phyloP scores from a whole-genome alignment of 2,113 vertebrate genomes.

The Murina feae region DNA sequence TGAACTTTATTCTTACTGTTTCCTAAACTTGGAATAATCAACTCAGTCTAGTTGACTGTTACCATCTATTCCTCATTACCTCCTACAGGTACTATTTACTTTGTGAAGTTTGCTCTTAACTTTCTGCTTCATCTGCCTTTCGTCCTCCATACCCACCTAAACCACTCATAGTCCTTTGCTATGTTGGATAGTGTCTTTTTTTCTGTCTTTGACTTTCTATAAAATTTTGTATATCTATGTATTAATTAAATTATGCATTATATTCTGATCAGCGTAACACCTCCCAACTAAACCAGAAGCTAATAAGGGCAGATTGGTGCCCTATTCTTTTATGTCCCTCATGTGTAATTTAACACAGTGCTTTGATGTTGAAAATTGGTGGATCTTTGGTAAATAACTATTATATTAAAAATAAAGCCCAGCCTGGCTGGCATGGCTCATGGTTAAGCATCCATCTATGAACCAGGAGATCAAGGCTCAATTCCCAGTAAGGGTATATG shows the following conservation, averaged over 20 bases:
- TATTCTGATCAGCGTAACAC: not conserved
- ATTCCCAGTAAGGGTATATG: no score
- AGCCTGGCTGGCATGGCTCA: no score
- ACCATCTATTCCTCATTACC: not conserved
- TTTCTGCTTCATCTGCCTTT: not conserved
- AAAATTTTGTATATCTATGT: not conserved
- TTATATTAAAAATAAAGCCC: not conserved
- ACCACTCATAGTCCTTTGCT: not conserved
- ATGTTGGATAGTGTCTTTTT: not conserved
- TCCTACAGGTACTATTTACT: not conserved
- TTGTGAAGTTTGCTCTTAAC: not conserved
- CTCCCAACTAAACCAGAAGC: not conserved
- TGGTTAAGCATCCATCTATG: no score
- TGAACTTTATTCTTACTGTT: not conserved
- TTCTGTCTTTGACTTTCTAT: not conserved
- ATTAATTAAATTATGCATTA: not conserved
- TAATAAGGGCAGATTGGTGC: not conserved
- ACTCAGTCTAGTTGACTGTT: not conserved
- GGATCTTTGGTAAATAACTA: not conserved
- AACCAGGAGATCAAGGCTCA: no score
- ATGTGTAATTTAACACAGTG: not conserved
- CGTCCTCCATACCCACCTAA: not conserved
- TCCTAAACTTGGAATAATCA: not conserved
- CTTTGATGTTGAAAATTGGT: not conserved
- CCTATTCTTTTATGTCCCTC: not conserved